Base-by-base conservation (phyloP, 2,888 invertebrate genomes). In the Agonopterix arenella region DNA sequence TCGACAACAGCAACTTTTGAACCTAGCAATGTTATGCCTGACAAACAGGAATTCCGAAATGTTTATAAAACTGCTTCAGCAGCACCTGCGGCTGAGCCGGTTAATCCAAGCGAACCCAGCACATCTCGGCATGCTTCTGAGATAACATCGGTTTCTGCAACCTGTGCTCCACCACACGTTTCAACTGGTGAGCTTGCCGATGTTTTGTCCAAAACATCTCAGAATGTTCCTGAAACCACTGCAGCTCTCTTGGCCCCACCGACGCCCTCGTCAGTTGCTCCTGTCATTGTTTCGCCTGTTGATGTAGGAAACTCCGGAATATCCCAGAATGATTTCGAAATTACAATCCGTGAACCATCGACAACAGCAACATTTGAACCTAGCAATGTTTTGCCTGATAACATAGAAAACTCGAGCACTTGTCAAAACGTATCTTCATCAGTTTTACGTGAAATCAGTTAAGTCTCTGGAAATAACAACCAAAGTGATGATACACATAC, bases 21-120 rank as follows among this genome's bases (percentile, higher is more conserved):
- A 13, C 13, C 13, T 13, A 13, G 13, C 13, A 13, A 13, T 13
- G 13, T 13, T 13, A 13, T 13, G 13, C 13, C 13, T 13, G 13
- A 54, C 44, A 60, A 56, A 54, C 56, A 56, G 18, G 48, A 44
- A 50, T 46, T 46, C 13, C 48, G 48, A 53, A 18, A 41, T 49
- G 8, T 36, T 44, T 28, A 28, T n/a, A 38, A 11, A 11, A 11
- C 48, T 40, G 10, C 13, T 37, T 44, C 18, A 28, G n/a, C 36
- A 4, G 28, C 8, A 8, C 9, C n/a, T 10, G 13, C 8, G 8
- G 11, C n/a, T 45, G 5, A 13, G 9, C 36, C 18, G 18, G 18
- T 44, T 8, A 13, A 13, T 13, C 13, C 13, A 13, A 13, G 13
- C 13, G 13, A 13, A 13, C 13, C 13, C 13, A 13, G 13, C 13